phyloP scores from a whole-genome alignment of 1,140 invertebrate genomes.

The Drosophila kohkoa region DNA sequence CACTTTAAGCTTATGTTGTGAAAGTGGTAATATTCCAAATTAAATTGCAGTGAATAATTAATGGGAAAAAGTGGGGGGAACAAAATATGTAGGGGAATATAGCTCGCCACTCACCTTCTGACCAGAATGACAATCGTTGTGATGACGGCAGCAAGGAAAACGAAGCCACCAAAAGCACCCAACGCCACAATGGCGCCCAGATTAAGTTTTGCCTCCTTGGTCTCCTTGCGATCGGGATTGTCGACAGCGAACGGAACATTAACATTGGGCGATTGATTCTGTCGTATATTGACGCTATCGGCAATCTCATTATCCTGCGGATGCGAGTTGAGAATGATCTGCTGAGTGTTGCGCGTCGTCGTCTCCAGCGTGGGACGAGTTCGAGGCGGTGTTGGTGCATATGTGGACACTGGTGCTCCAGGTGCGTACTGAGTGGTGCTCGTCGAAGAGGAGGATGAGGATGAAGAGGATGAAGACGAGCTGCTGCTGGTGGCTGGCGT shows the following conservation, averaged over 20 bases:
- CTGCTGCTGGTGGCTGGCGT: constrained; percentile 62
- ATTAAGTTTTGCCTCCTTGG: constrained; percentile 91
- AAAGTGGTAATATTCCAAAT: too few relatives aligned
- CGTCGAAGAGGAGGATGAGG: not conserved
- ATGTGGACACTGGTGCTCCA: constrained; percentile 51
- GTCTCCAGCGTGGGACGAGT: constrained; percentile 66
- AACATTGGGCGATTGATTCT: constrained; percentile 87
- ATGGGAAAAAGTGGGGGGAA: not conserved
- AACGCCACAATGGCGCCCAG: constrained; percentile 95
- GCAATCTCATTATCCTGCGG: constrained; percentile 87
- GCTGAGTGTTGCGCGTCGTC: constrained; percentile 77
- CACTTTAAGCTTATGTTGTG: too few relatives aligned
- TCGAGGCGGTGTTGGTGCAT: constrained; percentile 51
- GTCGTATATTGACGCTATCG: constrained; percentile 85
- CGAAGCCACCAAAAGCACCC: constrained; percentile 95
- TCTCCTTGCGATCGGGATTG: constrained; percentile 87
- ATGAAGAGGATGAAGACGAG: constrained; percentile 15
- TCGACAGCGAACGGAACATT: constrained; percentile 90
- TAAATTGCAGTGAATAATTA: too few relatives aligned
- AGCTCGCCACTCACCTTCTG: constrained; percentile 89
- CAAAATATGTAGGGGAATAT: not conserved
- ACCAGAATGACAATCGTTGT: constrained; percentile 95
- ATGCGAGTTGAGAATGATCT: constrained; percentile 88
- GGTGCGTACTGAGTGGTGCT: constrained; percentile 48
- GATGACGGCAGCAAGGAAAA: constrained; percentile 94